Evolutionary conservation across 2,888 invertebrate genomes (phyloP).

Genomic region (Drosophila suboccidentalis): DNA sequence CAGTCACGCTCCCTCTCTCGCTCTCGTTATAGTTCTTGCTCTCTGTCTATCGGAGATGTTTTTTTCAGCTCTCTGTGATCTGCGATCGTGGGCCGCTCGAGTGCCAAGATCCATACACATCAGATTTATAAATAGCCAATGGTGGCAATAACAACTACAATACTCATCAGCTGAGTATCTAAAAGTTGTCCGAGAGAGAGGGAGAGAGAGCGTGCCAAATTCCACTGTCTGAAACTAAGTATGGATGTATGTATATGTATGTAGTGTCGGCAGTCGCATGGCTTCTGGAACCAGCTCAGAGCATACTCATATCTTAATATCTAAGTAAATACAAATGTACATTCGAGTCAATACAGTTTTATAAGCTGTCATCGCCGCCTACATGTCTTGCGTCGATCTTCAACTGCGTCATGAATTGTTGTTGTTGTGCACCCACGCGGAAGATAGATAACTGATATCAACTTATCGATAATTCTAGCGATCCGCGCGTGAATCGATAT

Average conservation of each 20-base stretch:
- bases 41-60: slow-evolving; percentile 11
- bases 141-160: slow-evolving; percentile 39
- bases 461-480: slow-evolving; percentile 39
- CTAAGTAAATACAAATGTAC: slow-evolving; percentile 3
- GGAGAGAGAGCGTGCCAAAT: slow-evolving; percentile 41
- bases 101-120: slow-evolving; percentile 71
- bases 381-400: slow-evolving; percentile 34
- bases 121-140: slow-evolving; percentile 76
- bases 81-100: slow-evolving; percentile 53
- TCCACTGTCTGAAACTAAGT: slow-evolving; percentile 33
- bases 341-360: slow-evolving; percentile 12
- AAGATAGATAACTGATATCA: slow-evolving; percentile 15
- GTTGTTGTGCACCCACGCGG: slow-evolving; percentile 31
- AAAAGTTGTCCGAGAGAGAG: slow-evolving; percentile 14
- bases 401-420: slow-evolving; percentile 35
- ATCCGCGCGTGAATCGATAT: not conserved
- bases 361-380: slow-evolving; percentile 35
- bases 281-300: slow-evolving; percentile 65
- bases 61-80: slow-evolving; percentile 20
- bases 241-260: too few species aligned
- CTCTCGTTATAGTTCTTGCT: slow-evolving; percentile 19
- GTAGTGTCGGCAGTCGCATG: slow-evolving; percentile 47
- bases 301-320: slow-evolving; percentile 10
- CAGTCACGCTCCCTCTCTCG: slow-evolving; percentile 5
- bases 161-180: slow-evolving; percentile 51